Conservation (phyloP, 2,888 invertebrate species). For the Margaritifera margaritifera region DNA sequence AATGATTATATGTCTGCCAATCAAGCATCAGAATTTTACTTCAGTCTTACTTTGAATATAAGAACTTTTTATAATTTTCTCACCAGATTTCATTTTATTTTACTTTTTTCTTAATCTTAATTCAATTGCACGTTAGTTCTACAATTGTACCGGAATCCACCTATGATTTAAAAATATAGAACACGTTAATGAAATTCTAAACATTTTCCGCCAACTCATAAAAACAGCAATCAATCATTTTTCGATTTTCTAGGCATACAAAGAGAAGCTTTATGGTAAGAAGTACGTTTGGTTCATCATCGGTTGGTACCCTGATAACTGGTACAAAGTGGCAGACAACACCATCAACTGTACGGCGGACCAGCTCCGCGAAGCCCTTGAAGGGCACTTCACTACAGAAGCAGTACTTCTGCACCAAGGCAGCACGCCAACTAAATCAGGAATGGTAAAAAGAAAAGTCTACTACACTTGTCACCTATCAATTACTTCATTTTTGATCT, state of each 20-base stretch:
- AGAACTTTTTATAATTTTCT: too few species aligned
- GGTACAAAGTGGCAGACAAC: conserved; percentile 89
- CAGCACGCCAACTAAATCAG: conserved; percentile 86
- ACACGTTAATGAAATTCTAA: too few species aligned
- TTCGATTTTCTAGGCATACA: conserved; percentile 78
- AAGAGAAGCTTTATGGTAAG: conserved; percentile 93
- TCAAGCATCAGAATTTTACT: too few species aligned
- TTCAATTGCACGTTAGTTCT: too few species aligned
- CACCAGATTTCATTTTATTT: too few species aligned
- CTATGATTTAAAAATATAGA: too few species aligned
- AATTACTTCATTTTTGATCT: background rate
- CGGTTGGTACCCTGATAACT: conserved; percentile 97
- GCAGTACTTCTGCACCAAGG: conserved; percentile 99
- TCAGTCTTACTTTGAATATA: too few species aligned
- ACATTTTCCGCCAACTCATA: too few species aligned
- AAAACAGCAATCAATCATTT: background rate
- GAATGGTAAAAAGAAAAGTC: conserved; percentile 80
- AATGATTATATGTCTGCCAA: too few species aligned
- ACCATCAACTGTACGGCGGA: conserved; percentile 93
- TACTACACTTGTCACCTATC: too few species aligned
- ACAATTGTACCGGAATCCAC: too few species aligned
- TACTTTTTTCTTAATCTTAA: too few species aligned
- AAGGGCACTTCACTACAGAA: conserved; percentile 98
- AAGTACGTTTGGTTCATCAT: conserved; percentile 99
- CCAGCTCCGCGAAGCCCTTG: conserved; percentile 94